phyloP scores from a whole-genome alignment of 2,113 vertebrate genomes.

The Myodes glareolus region DNA sequence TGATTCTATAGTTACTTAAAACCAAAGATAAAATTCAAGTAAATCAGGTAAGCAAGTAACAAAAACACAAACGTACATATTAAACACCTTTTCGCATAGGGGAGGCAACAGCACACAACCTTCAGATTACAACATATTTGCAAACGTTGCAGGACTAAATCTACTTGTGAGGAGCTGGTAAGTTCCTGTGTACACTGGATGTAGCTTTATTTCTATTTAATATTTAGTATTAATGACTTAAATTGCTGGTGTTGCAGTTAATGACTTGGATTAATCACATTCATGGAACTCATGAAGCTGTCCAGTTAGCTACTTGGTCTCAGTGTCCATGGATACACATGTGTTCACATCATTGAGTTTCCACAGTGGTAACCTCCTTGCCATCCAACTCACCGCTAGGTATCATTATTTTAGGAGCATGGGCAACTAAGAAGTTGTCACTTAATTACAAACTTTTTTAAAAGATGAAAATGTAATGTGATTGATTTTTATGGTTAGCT shows the following conservation, averaged over 20 bases:
- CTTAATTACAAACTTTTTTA: constrained; percentile 20
- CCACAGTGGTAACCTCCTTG: background rate
- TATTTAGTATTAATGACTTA: too few relatives aligned
- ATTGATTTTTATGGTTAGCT: background rate
- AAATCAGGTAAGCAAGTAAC: background rate
- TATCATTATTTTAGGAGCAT: background rate
- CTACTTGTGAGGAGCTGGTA: too few relatives aligned
- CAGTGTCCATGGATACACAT: background rate
- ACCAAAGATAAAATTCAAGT: background rate
- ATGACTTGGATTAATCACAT: background rate
- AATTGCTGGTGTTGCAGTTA: too few relatives aligned
- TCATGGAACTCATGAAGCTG: background rate
- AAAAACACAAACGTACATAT: background rate
- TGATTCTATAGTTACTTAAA: background rate
- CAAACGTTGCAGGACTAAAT: background rate
- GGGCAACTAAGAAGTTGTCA: background rate
- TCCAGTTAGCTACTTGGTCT: background rate
- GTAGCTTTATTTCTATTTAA: too few relatives aligned
- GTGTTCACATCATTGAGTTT: background rate
- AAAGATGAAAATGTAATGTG: background rate
- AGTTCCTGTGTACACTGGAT: too few relatives aligned
- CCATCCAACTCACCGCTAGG: background rate
- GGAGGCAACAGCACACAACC: background rate
- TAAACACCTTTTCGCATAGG: background rate
- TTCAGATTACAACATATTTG: background rate